A percentile compares a stretch with the other conserved stretches of the same genome.
phyloP scores from a whole-genome alignment of 2,113 vertebrate genomes.

The Camelus bactrianus region DNA sequence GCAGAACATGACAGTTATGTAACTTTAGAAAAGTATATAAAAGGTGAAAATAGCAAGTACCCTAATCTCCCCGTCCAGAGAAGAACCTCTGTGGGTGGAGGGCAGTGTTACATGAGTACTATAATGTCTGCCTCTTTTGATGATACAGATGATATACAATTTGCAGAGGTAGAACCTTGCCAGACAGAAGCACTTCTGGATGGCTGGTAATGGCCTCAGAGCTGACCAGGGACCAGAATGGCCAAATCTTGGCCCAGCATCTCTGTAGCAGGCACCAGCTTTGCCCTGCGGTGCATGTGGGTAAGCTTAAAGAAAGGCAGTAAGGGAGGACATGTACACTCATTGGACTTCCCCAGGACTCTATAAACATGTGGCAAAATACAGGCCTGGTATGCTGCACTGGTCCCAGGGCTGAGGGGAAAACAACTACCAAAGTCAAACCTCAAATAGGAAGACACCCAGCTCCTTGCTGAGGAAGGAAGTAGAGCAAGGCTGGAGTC shows the following conservation, averaged over 20 bases:
- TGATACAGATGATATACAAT: background rate
- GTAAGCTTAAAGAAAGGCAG: background rate
- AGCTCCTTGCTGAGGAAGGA: background rate
- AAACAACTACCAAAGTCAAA: background rate
- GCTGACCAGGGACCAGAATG: background rate
- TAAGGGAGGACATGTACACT: background rate
- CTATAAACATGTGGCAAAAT: background rate
- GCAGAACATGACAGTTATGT: background rate
- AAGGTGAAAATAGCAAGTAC: slow-evolving; percentile 28
- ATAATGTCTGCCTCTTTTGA: background rate
- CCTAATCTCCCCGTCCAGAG: background rate
- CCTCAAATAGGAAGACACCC: background rate
- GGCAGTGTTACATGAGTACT: background rate
- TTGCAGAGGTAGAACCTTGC: background rate
- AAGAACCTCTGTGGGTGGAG: background rate
- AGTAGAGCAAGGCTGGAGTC: background rate
- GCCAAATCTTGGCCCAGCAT: background rate
- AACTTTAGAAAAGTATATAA: slow-evolving; percentile 31
- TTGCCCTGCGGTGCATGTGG: background rate
- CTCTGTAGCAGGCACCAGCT: background rate
- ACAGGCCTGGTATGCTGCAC: background rate
- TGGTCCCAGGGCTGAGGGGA: background rate
- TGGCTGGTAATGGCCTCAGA: background rate
- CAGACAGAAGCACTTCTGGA: background rate
- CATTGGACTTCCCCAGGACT: background rate